Evolutionary conservation across 2,888 invertebrate genomes (phyloP), one percentile per base, ranked within the genome.

Genomic region (Melanostoma scalare): DNA sequence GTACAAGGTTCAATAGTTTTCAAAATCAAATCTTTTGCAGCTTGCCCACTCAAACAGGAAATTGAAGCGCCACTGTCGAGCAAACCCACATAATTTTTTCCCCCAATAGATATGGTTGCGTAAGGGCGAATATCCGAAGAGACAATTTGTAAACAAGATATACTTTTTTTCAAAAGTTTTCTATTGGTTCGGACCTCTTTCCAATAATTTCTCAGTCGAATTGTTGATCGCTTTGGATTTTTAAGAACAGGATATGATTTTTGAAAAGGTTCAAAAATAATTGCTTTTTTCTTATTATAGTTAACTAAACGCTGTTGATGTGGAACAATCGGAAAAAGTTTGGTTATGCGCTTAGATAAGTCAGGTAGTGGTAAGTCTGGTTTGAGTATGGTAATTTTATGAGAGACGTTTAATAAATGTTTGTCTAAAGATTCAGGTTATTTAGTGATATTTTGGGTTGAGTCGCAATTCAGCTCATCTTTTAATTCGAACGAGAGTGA

Each of bases 61-160:
- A 81, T 61, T 0, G 50, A 44, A 0, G 77, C 85, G 0, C 81
- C 80, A 9, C 65, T 74, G 40, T 85, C 81, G 3, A 85, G 40
- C 48, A 85, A 67, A 3, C 71, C 85, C 5, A 8, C 38, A 10
- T 76, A 8, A n/a, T 63, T 58, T 55, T 55, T 77, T 0, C 74
- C 77, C 6, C 69, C 52, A 20, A 76, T 52, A 2, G 42, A 53
- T 4, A 85, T 65, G 9, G 38, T 40, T 30, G 61, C 61, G 35
- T 72, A 79, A 3, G 72, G 79, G 2, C 68, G 10, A 9, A 79
- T 42, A 58, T 79, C 79, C 6, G 30, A 8, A 36, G 30, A 30
- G 1, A 31, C 36, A 42, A 3, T 46, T n/a, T 46, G 9, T 44
- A 8, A 10, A 63, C 44, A 52, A 20, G 5, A 40, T n/a, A 58